A percentile compares a stretch with the other conserved stretches of the same genome.
These are phyloP conservation scores for Alentia gelatinosa DNA, from an alignment of 2,888 invertebrate genomes.

Conservation along the genomic window DNA sequence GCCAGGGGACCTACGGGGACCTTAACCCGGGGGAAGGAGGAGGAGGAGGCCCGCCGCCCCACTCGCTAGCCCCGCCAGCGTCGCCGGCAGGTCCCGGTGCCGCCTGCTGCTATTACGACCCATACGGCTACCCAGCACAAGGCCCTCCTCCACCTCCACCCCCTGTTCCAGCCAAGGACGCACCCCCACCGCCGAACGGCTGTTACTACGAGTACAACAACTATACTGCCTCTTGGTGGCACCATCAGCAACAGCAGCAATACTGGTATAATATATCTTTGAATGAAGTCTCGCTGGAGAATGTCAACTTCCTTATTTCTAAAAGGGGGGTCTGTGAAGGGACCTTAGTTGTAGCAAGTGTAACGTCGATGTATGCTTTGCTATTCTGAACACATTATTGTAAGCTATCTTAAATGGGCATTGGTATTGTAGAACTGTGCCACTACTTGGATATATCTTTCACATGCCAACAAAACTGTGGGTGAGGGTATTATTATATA, in stretches of 20 bases:
- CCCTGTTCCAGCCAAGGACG: background rate
- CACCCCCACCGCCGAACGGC: background rate
- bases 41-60: background rate
- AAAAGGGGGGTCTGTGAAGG: no score
- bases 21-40: background rate
- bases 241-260: background rate
- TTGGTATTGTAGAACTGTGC: no score
- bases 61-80: background rate
- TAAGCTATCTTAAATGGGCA: no score
- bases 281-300: no score
- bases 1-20: background rate
- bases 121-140: background rate
- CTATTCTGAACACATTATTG: no score
- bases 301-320: no score
- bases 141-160: background rate
- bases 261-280: background rate
- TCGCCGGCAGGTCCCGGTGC: background rate
- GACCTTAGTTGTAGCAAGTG: no score
- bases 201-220: background rate
- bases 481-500: no score
- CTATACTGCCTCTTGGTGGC: conserved; percentile 8
- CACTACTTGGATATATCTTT: no score
- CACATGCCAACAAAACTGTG: no score
- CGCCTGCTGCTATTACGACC: conserved; percentile 18
- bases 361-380: no score